phyloP scores from a whole-genome alignment of 2,113 vertebrate genomes.

The Ivindomyrus marchei region DNA sequence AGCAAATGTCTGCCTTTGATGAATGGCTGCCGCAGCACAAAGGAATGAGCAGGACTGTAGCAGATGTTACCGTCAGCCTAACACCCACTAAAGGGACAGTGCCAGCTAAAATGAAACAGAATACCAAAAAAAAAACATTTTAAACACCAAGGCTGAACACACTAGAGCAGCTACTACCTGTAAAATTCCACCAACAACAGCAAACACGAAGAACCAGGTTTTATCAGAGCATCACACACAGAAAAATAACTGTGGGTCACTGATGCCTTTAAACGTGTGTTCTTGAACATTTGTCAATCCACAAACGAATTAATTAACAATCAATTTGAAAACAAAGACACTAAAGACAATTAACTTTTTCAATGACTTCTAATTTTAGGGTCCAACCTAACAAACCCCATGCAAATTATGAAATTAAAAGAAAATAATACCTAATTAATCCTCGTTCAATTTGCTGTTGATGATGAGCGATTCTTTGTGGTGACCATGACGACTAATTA shows the following conservation, averaged over 20 bases:
- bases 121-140: neutral
- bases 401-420: neutral
- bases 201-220: neutral
- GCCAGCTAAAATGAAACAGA: neutral
- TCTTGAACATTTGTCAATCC: neutral
- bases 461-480: neutral
- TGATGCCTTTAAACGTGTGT: neutral
- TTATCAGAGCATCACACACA: neutral
- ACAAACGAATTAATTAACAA: neutral
- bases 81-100: conserved; percentile 13
- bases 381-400: neutral
- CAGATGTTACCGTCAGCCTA: conserved; percentile 15
- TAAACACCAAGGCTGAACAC: neutral
- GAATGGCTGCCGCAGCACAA: conserved; percentile 18
- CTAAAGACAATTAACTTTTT: neutral
- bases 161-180: neutral
- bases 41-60: conserved; percentile 18
- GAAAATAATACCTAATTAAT: neutral
- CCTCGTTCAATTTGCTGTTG: neutral
- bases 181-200: neutral
- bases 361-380: neutral
- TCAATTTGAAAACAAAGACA: neutral
- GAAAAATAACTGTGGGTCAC: neutral
- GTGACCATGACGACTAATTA: neutral
- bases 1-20: conserved; percentile 25